phyloP scores from a whole-genome alignment of 2,797 vertebrate genomes.

The Poecilia wingei region DNA sequence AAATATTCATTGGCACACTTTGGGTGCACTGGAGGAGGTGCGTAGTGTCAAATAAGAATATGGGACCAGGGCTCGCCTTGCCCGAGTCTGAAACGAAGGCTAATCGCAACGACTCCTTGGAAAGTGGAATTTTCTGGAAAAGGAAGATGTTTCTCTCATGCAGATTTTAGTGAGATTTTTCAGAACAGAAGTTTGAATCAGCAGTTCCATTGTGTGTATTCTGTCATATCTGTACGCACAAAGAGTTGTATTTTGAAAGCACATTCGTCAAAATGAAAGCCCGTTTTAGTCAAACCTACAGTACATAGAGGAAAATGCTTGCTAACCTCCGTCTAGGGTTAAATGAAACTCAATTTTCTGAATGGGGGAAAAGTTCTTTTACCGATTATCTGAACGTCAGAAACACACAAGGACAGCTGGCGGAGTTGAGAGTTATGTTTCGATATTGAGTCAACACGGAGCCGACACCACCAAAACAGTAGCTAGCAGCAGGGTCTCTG shows the following conservation, averaged over 20 bases:
- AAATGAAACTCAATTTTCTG: neutral
- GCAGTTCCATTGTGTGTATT: neutral
- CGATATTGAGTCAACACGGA: neutral
- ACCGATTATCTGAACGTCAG: neutral
- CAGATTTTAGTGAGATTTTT: constrained; percentile 7
- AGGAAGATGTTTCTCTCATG: constrained; percentile 3
- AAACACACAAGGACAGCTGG: neutral
- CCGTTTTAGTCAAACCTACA: neutral
- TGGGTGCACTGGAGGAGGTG: constrained; percentile 52
- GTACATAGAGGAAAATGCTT: neutral
- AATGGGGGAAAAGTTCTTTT: neutral
- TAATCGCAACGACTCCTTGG: constrained; percentile 40
- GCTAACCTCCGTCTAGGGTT: neutral
- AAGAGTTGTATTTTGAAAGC: neutral
- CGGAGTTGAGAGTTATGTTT: neutral
- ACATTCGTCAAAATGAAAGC: neutral
- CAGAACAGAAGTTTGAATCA: constrained; percentile 1
- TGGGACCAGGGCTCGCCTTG: constrained; percentile 49
- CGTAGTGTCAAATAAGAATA: constrained; percentile 59
- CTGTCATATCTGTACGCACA: neutral
- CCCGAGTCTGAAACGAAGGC: constrained; percentile 34
- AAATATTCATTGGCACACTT: constrained; percentile 80
- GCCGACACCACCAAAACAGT: neutral
- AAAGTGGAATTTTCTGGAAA: constrained; percentile 1
- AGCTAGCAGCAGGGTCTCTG: constrained; percentile 1